Percentiles rank a stretch among this genome's conserved stretches.
Conservation (phyloP, 1,140 invertebrate species). For the Eufriesea mexicana region DNA sequence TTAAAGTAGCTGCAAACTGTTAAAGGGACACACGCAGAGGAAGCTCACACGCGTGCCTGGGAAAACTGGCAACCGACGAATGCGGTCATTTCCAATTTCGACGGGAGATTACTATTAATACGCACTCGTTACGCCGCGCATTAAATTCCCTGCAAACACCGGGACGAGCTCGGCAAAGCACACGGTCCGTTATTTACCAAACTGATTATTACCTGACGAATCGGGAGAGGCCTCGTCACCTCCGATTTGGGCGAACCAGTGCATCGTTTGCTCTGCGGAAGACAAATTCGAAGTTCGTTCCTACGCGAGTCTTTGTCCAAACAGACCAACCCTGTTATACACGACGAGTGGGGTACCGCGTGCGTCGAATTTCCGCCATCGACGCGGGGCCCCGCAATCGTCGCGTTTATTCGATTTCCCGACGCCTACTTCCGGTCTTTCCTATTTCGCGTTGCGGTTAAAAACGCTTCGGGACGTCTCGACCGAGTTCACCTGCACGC, state of each 20-base stretch:
- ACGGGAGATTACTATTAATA: slow-evolving; percentile 43
- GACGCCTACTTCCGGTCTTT: too few relatives aligned
- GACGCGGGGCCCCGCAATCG: too few relatives aligned
- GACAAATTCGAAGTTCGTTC: slow-evolving; percentile 64
- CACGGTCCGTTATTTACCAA: slow-evolving; percentile 43
- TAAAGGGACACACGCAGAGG: neutral
- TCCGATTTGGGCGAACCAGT: slow-evolving; percentile 81
- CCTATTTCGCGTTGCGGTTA: neutral
- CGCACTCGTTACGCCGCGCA: slow-evolving; percentile 24
- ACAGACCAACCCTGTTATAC: too few relatives aligned
- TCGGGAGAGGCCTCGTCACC: slow-evolving; percentile 71
- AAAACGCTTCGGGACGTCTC: neutral
- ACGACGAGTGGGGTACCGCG: too few relatives aligned
- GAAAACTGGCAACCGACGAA: slow-evolving; percentile 15
- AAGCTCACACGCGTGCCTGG: neutral
- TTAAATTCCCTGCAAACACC: slow-evolving; percentile 34
- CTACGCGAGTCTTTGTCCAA: slow-evolving; percentile 2
- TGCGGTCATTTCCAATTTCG: slow-evolving; percentile 41
- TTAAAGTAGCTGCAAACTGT: neutral
- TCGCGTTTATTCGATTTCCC: neutral
- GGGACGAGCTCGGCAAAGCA: slow-evolving; percentile 34
- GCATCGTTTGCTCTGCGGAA: slow-evolving; percentile 80
- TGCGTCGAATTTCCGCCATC: neutral
- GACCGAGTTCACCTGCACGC: too few relatives aligned
- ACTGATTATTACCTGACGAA: slow-evolving; percentile 74